Conservation (phyloP, 2,888 invertebrate genomes). For the Plusia festucae region DNA sequence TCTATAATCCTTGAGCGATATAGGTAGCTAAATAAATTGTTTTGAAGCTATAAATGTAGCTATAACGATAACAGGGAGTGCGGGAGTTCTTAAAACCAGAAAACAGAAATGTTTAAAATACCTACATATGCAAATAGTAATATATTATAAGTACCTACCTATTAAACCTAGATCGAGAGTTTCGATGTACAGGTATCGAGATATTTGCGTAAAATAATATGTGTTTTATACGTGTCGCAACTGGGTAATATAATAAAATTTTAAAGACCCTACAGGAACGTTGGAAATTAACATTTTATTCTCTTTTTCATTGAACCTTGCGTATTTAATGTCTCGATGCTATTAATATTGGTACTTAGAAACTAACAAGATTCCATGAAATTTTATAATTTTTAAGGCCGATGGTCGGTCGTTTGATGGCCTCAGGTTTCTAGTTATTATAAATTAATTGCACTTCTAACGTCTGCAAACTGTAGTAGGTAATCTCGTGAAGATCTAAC, state of each 20-base stretch:
- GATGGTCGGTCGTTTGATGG: background rate
- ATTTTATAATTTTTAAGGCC: background rate
- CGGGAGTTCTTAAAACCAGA: no score
- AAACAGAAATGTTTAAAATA: no score
- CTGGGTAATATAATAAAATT: slow-evolving; percentile 1
- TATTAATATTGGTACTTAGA: background rate
- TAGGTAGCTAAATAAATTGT: background rate
- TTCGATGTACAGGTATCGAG: no score
- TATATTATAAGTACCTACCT: no score
- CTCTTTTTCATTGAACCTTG: background rate
- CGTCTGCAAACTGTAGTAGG: background rate
- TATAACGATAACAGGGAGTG: no score
- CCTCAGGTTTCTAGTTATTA: background rate
- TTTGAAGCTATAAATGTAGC: no score
- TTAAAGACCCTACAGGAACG: background rate
- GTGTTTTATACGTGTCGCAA: background rate
- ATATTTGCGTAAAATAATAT: no score
- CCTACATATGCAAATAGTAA: no score
- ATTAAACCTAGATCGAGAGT: no score
- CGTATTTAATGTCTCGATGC: background rate
- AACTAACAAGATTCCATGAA: background rate
- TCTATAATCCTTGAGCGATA: background rate
- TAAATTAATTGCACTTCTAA: background rate
- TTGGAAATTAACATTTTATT: background rate
- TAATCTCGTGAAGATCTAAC: background rate